A percentile compares a stretch with the other conserved stretches of the same genome.
phyloP scores from a whole-genome alignment of 2,797 vertebrate species.

The Vireo griseus region DNA sequence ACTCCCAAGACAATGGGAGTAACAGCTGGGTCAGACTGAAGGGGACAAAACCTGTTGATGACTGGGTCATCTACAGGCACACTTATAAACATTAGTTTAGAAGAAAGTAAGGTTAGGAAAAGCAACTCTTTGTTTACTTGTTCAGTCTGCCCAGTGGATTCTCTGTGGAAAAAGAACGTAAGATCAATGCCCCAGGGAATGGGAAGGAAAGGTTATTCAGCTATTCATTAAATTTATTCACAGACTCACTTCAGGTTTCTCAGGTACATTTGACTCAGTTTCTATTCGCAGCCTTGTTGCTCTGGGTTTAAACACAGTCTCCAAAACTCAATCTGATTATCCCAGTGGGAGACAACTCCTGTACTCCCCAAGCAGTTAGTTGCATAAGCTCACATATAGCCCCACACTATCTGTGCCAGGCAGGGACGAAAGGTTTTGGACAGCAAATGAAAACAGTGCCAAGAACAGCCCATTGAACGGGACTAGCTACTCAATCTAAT shows the following conservation, averaged over 20 bases:
- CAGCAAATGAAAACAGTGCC: background rate
- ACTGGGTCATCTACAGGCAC: background rate
- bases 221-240: background rate
- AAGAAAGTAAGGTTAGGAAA: background rate
- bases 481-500: background rate
- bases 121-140: background rate
- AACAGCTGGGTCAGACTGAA: background rate
- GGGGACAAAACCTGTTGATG: background rate
- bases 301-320: background rate
- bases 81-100: background rate
- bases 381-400: background rate
- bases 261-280: background rate
- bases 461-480: background rate
- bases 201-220: slow-evolving; percentile 5
- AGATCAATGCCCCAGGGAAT: background rate
- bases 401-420: background rate
- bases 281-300: background rate
- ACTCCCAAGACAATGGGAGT: background rate
- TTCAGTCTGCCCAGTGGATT: background rate
- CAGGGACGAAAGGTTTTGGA: background rate
- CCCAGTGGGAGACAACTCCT: background rate
- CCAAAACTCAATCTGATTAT: background rate
- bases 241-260: background rate
- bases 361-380: background rate
- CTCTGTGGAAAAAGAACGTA: background rate